These are phyloP conservation scores for Blomia tropicalis DNA, from an alignment of 2,888 invertebrate species.

Conservation along the genomic window DNA sequence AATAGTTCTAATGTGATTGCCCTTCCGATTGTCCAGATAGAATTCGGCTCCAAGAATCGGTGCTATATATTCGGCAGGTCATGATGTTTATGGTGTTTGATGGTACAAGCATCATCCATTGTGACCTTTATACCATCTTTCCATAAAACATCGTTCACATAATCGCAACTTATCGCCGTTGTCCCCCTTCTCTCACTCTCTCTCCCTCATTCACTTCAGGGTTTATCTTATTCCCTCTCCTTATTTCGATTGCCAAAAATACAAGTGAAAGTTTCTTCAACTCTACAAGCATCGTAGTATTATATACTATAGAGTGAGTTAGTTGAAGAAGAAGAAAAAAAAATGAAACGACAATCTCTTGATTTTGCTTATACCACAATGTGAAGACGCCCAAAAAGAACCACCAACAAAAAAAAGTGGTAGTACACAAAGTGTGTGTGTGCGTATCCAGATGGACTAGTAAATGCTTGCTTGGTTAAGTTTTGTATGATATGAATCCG, in stretches of 20 bases:
- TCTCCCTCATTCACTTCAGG: background rate
- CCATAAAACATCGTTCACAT: background rate
- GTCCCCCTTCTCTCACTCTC: background rate
- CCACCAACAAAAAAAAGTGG: background rate
- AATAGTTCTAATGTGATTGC: too few species aligned
- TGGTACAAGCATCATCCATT: background rate
- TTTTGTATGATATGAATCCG: too few species aligned
- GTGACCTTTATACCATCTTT: conserved; percentile 13
- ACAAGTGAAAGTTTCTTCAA: conserved; percentile 19
- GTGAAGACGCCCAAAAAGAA: too few species aligned
- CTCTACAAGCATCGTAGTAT: background rate
- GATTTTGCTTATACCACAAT: too few species aligned
- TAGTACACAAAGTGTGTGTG: background rate
- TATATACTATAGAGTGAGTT: too few species aligned
- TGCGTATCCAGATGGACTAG: conserved; percentile 6
- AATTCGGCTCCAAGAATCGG: too few species aligned
- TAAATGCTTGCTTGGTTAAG: conserved; percentile 12
- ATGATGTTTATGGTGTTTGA: too few species aligned
- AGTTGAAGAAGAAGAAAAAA: too few species aligned
- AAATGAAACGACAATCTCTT: too few species aligned
- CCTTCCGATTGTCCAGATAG: too few species aligned
- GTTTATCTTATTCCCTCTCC: background rate
- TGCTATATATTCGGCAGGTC: too few species aligned
- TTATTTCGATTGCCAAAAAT: conserved; percentile 12
- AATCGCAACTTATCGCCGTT: background rate